Percentiles rank a stretch among this genome's conserved stretches.
Conservation (phyloP, 2,797 vertebrate genomes). For the Myotis pilosus region DNA sequence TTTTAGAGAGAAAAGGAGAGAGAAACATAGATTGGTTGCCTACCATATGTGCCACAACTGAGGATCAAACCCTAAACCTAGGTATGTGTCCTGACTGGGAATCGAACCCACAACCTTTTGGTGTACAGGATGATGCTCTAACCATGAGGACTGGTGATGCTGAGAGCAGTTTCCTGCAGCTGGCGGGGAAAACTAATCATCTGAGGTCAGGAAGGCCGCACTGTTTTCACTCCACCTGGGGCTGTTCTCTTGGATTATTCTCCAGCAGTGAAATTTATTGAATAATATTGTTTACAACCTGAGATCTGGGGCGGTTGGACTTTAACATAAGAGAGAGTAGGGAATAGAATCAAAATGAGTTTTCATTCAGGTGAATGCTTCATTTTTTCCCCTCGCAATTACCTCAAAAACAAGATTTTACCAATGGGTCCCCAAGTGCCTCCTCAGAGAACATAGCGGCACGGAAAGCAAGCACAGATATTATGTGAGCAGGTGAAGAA, state of each 20-base stretch:
- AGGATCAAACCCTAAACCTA: background rate
- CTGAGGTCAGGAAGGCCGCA: background rate
- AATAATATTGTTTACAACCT: slow-evolving; percentile 31
- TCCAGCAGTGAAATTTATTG: background rate
- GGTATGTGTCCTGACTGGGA: background rate
- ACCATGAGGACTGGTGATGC: background rate
- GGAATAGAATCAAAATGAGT: slow-evolving; percentile 48
- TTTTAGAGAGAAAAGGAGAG: background rate
- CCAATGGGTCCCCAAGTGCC: background rate
- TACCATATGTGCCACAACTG: background rate
- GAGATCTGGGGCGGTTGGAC: background rate
- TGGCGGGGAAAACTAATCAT: background rate
- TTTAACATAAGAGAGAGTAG: background rate
- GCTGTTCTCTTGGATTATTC: background rate
- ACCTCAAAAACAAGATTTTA: background rate
- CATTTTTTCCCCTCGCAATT: slow-evolving; percentile 31
- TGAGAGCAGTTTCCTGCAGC: background rate
- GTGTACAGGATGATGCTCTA: background rate
- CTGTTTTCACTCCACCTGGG: background rate
- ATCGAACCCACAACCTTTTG: background rate
- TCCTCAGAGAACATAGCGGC: background rate
- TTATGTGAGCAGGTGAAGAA: slow-evolving; percentile 11
- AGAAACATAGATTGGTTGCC: background rate
- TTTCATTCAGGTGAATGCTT: background rate
- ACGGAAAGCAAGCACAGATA: slow-evolving; percentile 37